Conservation (phyloP, 1,140 invertebrate species). For the Cardiocondyla obscurior region DNA sequence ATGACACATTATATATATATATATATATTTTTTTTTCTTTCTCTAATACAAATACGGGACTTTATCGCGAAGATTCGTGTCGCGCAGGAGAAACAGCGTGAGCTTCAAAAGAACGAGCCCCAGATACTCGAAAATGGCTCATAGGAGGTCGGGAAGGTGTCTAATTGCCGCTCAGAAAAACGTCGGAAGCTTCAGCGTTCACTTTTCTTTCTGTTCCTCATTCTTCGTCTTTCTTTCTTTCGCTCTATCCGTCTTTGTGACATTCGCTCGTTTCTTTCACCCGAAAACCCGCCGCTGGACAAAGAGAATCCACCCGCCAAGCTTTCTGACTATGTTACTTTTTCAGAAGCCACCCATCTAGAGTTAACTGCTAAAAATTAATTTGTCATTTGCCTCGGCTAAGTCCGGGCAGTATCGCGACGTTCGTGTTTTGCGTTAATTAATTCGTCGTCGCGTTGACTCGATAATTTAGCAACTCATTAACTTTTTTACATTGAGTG, state of each 20-base stretch:
- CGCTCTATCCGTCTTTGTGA: conserved; percentile 50
- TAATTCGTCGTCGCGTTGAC: conserved; percentile 37
- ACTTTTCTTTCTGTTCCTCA: conserved; percentile 11
- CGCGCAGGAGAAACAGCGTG: background rate
- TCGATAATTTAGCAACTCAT: conserved; percentile 55
- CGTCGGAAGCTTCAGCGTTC: conserved; percentile 37
- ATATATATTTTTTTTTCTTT: too few relatives aligned
- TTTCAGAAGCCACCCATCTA: background rate
- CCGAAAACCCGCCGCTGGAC: background rate
- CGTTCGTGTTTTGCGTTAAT: conserved; percentile 43
- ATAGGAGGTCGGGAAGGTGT: conserved; percentile 27
- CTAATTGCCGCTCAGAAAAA: conserved; percentile 57
- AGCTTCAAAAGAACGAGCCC: conserved; percentile 6
- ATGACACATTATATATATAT: background rate
- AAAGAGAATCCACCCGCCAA: conserved; percentile 31
- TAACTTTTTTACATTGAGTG: conserved; percentile 33
- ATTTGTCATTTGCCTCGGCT: conserved; percentile 38
- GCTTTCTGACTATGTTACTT: conserved; percentile 30
- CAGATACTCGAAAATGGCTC: conserved; percentile 19
- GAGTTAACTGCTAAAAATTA: conserved; percentile 54
- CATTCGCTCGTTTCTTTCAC: background rate
- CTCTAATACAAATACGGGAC: background rate
- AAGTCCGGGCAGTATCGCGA: conserved; percentile 11
- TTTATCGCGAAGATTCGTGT: background rate
- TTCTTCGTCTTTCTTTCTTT: background rate